Percentiles rank a stretch among this genome's conserved stretches.
These are phyloP conservation scores for Esox lucius DNA, from an alignment of 2,797 vertebrate species.

Conservation along the genomic window DNA sequence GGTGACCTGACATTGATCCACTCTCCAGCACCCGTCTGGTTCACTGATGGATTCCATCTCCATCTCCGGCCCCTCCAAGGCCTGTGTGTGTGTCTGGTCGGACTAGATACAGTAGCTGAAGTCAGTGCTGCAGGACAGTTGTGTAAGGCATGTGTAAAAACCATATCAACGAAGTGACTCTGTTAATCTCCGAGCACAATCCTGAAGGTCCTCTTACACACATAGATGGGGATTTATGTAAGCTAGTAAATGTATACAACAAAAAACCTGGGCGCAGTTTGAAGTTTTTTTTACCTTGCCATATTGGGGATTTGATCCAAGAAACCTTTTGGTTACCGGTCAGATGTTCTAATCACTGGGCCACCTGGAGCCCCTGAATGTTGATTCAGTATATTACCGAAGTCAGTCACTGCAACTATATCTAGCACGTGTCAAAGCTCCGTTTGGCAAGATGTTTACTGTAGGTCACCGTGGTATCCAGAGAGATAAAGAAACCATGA, in stretches of 20 bases:
- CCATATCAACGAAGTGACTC: background rate
- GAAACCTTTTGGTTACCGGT: too few species aligned
- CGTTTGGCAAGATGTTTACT: constrained; percentile 43
- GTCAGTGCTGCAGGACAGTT: background rate
- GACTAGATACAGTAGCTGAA: background rate
- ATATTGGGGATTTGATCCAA: too few species aligned
- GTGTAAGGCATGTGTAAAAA: background rate
- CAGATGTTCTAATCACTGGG: too few species aligned
- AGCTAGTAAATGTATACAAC: background rate
- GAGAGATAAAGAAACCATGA: constrained; percentile 24
- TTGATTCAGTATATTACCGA: constrained; percentile 9
- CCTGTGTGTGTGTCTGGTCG: background rate
- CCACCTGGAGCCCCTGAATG: background rate
- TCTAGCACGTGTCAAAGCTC: background rate
- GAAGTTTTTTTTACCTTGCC: too few species aligned
- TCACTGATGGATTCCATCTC: constrained; percentile 42
- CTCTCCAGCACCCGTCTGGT: constrained; percentile 45
- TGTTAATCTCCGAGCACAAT: too few species aligned
- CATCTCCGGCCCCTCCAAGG: constrained; percentile 11
- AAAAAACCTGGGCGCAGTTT: too few species aligned
- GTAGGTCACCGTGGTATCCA: constrained; percentile 35
- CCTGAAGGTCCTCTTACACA: background rate
- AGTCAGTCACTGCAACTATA: background rate
- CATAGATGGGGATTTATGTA: background rate
- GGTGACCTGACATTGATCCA: constrained; percentile 54